Conservation (phyloP, 2,888 invertebrate genomes). For the Griposia aprilina region DNA sequence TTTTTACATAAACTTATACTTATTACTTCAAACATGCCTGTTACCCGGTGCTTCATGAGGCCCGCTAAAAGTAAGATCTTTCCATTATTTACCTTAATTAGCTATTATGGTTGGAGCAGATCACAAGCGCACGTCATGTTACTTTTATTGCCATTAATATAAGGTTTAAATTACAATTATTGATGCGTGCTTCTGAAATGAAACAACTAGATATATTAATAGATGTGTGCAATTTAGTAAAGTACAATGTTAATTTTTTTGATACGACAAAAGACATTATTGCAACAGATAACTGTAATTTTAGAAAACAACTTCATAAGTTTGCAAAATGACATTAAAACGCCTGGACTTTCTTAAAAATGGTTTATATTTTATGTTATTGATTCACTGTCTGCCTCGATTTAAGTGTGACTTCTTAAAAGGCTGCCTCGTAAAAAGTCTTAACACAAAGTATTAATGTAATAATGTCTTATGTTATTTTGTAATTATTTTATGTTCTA, state of each 20-base stretch:
- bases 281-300: neutral
- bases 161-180: constrained; percentile 13
- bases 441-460: neutral
- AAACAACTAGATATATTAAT: neutral
- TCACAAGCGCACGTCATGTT: neutral
- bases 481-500: neutral
- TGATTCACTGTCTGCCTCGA: neutral
- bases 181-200: constrained; percentile 17
- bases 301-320: neutral
- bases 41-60: constrained; percentile 64
- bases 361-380: no score
- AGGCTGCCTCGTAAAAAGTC: neutral
- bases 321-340: neutral
- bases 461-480: constrained; percentile 25
- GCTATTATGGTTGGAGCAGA: neutral
- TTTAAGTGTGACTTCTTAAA: neutral
- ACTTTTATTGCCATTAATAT: neutral
- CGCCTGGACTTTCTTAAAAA: neutral
- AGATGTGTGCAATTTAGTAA: constrained; percentile 23
- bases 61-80: constrained; percentile 81
- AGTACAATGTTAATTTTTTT: constrained; percentile 34
- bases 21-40: constrained; percentile 43
- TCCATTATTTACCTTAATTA: constrained; percentile 72
- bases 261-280: constrained; percentile 6
- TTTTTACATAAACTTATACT: constrained; percentile 65